These are phyloP conservation scores for Proteles cristata DNA, from an alignment of 2,113 vertebrate species.

Conservation along the genomic window DNA sequence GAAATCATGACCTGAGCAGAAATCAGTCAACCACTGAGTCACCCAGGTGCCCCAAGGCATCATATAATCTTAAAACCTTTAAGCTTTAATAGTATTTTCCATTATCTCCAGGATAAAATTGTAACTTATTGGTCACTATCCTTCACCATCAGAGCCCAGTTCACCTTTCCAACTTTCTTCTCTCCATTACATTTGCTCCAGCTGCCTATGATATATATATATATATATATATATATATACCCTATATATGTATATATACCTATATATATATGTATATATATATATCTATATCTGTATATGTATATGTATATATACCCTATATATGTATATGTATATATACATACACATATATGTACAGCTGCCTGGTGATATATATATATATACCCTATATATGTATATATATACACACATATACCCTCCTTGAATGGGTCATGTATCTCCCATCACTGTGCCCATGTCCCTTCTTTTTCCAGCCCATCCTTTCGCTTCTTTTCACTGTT, in stretches of 20 bases:
- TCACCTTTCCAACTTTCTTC: neutral
- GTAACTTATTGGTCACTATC: neutral
- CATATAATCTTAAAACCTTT: conserved; percentile 52
- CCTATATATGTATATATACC: too few relatives aligned
- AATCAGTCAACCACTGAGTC: too few relatives aligned
- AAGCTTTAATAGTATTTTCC: conserved; percentile 44
- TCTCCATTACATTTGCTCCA: neutral
- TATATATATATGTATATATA: too few relatives aligned
- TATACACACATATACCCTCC: neutral
- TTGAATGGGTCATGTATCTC: neutral
- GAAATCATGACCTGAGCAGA: too few relatives aligned
- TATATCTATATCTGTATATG: too few relatives aligned
- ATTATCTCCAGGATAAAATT: conserved; percentile 44
- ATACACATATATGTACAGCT: too few relatives aligned
- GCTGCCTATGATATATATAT: neutral
- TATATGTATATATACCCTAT: too few relatives aligned
- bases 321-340: too few relatives aligned
- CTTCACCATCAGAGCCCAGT: neutral
- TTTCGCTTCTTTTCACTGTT: neutral
- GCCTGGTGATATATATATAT: too few relatives aligned
- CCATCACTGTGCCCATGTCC: neutral
- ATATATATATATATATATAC: too few relatives aligned
- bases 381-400: too few relatives aligned
- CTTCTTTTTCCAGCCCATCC: neutral
- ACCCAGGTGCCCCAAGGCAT: neutral